Base-by-base conservation (phyloP, 2,113 vertebrate species). In the Seriola aureovittata region DNA sequence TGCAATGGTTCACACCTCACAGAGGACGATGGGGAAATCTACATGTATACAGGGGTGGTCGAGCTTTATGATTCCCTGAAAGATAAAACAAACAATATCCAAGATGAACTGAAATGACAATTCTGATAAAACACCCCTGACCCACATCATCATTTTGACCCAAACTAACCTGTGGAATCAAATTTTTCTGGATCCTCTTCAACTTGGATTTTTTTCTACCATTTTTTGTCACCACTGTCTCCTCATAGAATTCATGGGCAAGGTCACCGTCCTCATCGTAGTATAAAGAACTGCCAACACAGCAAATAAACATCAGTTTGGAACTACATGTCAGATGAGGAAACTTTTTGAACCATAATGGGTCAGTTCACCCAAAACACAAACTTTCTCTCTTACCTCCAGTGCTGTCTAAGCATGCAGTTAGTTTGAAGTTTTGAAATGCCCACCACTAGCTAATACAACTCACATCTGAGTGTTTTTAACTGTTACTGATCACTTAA, bases 191-290 rank as follows among this genome's bases (percentile, higher is more conserved):
- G 71, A 99, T 97, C 85, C 97, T 96, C 94, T 97, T 99, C 95
- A 99, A 96, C 94, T 99, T 99, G 75, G 98, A 97, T 58, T 96
- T 97, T 89, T 96, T 99, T 80, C 97, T 96, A 60, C 98, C 98
- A 0, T 99, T 99, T 96, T 97, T 98, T 73, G 97, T 98, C 90
- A 99, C 96, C 89, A 99, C 95, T 8, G 96, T 99, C 94, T 99
- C 98, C 89, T 99, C 98, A 3, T 99, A 99, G 94, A 99, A 99
- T 75, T 99, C 98, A 34, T 99, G 98, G 62, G 98, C 98, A 16
- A 99, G 96, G 81, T 99, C 98, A 1, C 98, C 98, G 5, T 99
- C 98, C 89, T 99, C 98, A 40, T 99, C 98, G 14, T 97, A 99
- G 90, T 97, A 99, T 95, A 99, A 96, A 83, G 98, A 99, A 79